Evolutionary conservation across 2,888 invertebrate species (phyloP).

Genomic region (Busseola fusca): DNA sequence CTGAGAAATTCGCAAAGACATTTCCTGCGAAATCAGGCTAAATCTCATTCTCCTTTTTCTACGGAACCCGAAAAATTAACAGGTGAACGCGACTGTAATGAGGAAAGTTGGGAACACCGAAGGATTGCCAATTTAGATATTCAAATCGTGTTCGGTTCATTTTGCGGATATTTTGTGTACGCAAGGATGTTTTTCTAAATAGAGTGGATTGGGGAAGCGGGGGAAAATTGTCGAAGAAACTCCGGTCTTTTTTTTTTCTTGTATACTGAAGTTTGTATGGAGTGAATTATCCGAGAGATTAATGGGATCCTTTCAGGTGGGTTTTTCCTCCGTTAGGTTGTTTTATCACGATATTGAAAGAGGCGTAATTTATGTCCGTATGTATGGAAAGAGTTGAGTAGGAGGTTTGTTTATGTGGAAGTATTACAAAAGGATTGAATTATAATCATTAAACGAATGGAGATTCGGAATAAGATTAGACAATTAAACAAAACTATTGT

Average conservation of each 20-base stretch:
- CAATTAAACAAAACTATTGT: too few species aligned
- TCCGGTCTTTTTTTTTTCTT: slow-evolving; percentile 34
- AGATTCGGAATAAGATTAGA: too few species aligned
- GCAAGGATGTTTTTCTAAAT: slow-evolving; percentile 57
- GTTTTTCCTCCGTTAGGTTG: slow-evolving; percentile 8
- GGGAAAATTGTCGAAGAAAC: slow-evolving; percentile 27
- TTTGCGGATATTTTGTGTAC: slow-evolving; percentile 72
- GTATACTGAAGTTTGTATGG: slow-evolving; percentile 36
- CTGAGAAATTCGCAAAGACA: background rate
- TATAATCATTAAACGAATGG: too few species aligned
- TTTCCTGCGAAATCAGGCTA: background rate
- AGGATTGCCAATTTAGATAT: slow-evolving; percentile 88
- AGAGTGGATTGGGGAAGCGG: slow-evolving; percentile 43
- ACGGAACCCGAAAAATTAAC: slow-evolving; percentile 78
- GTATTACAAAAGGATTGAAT: background rate
- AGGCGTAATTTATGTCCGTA: slow-evolving; percentile 40
- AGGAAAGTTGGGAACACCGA: slow-evolving; percentile 82
- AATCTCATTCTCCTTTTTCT: background rate
- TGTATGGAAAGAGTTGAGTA: background rate
- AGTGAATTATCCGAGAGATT: slow-evolving; percentile 56
- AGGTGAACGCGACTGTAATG: slow-evolving; percentile 83
- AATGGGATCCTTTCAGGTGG: slow-evolving; percentile 46
- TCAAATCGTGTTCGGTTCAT: slow-evolving; percentile 84
- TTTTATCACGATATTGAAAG: slow-evolving; percentile 44
- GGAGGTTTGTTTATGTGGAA: background rate